These are phyloP conservation scores for Solenodon paradoxus DNA, from an alignment of 2,113 vertebrate genomes.

Conservation along the genomic window DNA sequence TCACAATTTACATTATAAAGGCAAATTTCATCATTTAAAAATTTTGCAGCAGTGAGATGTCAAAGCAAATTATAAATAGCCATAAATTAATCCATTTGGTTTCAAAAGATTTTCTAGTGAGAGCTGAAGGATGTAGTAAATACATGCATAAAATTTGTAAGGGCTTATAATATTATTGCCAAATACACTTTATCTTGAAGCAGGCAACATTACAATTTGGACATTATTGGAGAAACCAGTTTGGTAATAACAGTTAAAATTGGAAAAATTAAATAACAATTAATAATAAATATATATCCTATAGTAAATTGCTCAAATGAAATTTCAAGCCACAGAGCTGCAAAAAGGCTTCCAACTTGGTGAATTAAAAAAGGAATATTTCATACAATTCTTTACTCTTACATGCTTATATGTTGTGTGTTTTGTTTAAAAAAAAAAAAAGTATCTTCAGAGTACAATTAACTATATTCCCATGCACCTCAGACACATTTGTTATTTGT, in stretches of 20 bases:
- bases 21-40: constrained; percentile 86
- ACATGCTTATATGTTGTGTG: constrained; percentile 79
- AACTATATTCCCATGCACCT: constrained; percentile 82
- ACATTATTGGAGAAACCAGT: constrained; percentile 85
- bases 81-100: constrained; percentile 86
- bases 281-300: constrained; percentile 82
- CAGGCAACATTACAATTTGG: constrained; percentile 89
- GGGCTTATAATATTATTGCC: constrained; percentile 84
- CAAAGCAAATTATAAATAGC: constrained; percentile 87
- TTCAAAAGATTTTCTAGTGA: constrained; percentile 83
- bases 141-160: constrained; percentile 84
- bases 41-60: constrained; percentile 86
- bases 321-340: constrained; percentile 85
- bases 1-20: constrained; percentile 92
- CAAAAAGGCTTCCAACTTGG: constrained; percentile 82
- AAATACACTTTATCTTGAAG: constrained; percentile 86
- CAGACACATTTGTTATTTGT: constrained; percentile 79
- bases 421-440: constrained; percentile 76
- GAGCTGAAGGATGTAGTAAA: constrained; percentile 85
- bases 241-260: constrained; percentile 85
- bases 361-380: constrained; percentile 82
- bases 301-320: constrained; percentile 83
- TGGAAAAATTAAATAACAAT: constrained; percentile 83
- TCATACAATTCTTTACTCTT: constrained; percentile 83
- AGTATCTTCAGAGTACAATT: constrained; percentile 82